Percentiles rank a stretch among this genome's conserved stretches.
Conservation (phyloP, 2,888 invertebrate genomes). For the Orgyia antiqua region DNA sequence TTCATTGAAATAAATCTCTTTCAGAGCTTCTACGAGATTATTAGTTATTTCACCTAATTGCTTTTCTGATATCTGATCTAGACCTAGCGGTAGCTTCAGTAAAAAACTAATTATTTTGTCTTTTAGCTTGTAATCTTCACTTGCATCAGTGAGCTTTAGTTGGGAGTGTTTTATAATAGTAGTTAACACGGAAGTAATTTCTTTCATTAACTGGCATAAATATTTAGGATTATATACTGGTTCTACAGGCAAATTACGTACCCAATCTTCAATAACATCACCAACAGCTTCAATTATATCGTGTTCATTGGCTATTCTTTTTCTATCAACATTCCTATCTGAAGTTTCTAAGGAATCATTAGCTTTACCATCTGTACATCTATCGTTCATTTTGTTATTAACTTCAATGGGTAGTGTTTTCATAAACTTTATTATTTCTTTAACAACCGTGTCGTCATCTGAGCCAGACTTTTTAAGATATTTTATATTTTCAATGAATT, state of each 20-base stretch:
- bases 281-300: conserved; percentile 1
- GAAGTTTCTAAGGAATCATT: no score
- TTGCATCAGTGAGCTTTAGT: not conserved
- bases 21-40: conserved; percentile 7
- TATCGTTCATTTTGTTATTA: conserved; percentile 1
- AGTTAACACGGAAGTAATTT: conserved; percentile 10
- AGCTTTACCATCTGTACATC: not conserved
- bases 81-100: conserved; percentile 7
- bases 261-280: conserved; percentile 12
- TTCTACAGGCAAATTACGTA: conserved; percentile 7
- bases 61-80: conserved; percentile 7
- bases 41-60: conserved; percentile 7
- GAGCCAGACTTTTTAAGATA: no score
- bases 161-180: conserved; percentile 5
- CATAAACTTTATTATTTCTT: conserved; percentile 14
- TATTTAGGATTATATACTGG: conserved; percentile 4
- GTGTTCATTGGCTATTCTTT: not conserved
- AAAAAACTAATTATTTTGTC: conserved; percentile 12
- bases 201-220: conserved; percentile 8
- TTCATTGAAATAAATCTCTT: conserved; percentile 1
- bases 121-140: conserved; percentile 3
- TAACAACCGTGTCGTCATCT: conserved; percentile 8
- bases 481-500: no score
- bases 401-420: conserved; percentile 13
- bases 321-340: not conserved